Evolutionary conservation across 1,140 invertebrate genomes (phyloP).

Genomic region (Centruroides vittatus): DNA sequence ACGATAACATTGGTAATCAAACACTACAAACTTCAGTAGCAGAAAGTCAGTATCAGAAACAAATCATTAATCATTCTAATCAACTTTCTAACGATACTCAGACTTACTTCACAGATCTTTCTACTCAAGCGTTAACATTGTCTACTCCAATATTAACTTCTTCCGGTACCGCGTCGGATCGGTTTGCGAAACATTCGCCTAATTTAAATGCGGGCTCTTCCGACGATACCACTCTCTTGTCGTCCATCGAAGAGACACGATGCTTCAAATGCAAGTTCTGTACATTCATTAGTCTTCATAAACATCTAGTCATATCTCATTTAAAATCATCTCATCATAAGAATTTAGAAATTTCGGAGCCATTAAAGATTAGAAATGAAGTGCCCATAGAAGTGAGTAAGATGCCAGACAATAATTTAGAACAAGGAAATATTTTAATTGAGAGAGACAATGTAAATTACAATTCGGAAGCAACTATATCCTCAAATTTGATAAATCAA

Average conservation of each 20-base stretch:
- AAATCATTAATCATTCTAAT: no score
- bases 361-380: background rate
- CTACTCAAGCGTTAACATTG: no score
- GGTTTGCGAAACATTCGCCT: no score
- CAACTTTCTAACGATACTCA: no score
- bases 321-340: constrained; percentile 12
- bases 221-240: background rate
- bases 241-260: constrained; percentile 7
- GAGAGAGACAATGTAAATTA: background rate
- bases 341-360: background rate
- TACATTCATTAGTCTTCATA: constrained; percentile 12
- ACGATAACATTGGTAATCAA: no score
- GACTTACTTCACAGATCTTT: no score
- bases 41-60: no score
- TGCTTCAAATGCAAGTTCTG: constrained; percentile 17
- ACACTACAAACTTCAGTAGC: no score
- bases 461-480: background rate
- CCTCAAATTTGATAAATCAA: background rate
- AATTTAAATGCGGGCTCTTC: background rate
- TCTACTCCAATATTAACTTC: no score
- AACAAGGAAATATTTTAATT: background rate
- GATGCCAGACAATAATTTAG: background rate
- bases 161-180: no score
- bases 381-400: background rate
- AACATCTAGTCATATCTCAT: constrained; percentile 10